A percentile compares a stretch with the other conserved stretches of the same genome.
Conservation (phyloP, 2,888 invertebrate genomes). For the Encarsia formosa region DNA sequence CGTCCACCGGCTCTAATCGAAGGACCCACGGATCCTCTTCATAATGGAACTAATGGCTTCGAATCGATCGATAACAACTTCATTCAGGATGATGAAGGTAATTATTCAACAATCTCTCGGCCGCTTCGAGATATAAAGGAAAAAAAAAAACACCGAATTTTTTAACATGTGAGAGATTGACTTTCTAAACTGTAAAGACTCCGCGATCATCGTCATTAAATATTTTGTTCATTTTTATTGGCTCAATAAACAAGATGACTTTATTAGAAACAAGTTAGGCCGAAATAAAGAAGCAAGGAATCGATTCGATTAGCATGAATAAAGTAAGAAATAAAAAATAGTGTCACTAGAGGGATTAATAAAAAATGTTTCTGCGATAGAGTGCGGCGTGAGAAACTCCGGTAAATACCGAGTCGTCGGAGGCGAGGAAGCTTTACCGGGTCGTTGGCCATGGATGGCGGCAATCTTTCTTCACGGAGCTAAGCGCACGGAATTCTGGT, state of each 20-base stretch:
- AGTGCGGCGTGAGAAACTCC: conserved; percentile 78
- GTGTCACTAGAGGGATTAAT: neutral
- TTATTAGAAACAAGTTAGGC: too few species aligned
- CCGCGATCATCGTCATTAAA: too few species aligned
- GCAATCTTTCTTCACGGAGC: conserved; percentile 87
- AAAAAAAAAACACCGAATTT: too few species aligned
- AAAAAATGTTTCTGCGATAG: conserved; percentile 46
- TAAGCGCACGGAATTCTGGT: conserved; percentile 86
- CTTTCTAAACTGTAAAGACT: too few species aligned
- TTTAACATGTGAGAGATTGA: too few species aligned
- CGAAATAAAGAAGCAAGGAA: too few species aligned
- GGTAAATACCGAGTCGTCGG: conserved; percentile 88
- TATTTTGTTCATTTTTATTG: too few species aligned
- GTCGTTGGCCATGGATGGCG: conserved; percentile 96
- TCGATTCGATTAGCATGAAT: too few species aligned
- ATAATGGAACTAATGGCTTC: conserved; percentile 24
- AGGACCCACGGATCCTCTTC: conserved; percentile 26
- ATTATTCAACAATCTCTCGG: too few species aligned
- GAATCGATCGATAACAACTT: conserved; percentile 45
- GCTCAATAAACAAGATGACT: too few species aligned
- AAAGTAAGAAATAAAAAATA: too few species aligned
- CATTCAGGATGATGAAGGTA: conserved; percentile 48
- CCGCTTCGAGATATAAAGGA: too few species aligned
- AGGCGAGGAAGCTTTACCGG: conserved; percentile 77
- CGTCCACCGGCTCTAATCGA: conserved; percentile 24